Percentiles rank a stretch among this genome's conserved stretches.
Evolutionary conservation across 35 echinoderm and acorn worm species (phyloP).

Genomic region (Apostichopus parvimensis): DNA sequence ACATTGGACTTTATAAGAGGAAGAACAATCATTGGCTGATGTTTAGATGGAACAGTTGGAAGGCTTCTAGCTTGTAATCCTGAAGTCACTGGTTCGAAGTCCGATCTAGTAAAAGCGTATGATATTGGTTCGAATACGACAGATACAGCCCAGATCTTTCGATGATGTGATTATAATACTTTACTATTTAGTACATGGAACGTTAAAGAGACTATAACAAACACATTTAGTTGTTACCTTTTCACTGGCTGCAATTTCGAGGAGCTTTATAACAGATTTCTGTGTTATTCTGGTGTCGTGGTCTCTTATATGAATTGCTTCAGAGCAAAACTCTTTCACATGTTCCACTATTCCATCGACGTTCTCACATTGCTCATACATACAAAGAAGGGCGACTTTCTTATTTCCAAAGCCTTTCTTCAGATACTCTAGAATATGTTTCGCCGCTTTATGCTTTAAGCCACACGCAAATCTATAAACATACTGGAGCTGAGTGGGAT

Average conservation of each 20-base stretch:
- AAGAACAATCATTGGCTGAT: too few species aligned
- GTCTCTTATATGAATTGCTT: not conserved
- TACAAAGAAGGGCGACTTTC: not conserved
- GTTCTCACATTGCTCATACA: not conserved
- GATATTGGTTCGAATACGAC: too few species aligned
- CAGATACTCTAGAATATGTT: not conserved
- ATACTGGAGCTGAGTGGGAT: constrained; percentile 5
- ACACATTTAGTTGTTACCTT: not conserved
- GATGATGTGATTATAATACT: not conserved
- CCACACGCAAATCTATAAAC: constrained; percentile 4
- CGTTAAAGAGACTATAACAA: not conserved
- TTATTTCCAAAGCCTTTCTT: not conserved
- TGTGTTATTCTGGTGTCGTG: not conserved
- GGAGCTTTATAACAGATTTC: not conserved
- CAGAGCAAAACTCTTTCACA: not conserved
- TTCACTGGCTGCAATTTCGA: not conserved
- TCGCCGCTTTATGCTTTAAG: not conserved
- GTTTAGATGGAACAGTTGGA: too few species aligned
- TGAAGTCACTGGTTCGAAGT: too few species aligned
- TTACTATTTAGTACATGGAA: not conserved
- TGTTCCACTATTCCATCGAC: not conserved
- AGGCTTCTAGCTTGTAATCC: too few species aligned
- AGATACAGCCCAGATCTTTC: not conserved
- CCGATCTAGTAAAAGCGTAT: too few species aligned
- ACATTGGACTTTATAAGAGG: too few species aligned